These are phyloP conservation scores for Palythoa caribaeorum DNA, from an alignment of 92 coral and sea anemone species.

Conservation along the genomic window DNA sequence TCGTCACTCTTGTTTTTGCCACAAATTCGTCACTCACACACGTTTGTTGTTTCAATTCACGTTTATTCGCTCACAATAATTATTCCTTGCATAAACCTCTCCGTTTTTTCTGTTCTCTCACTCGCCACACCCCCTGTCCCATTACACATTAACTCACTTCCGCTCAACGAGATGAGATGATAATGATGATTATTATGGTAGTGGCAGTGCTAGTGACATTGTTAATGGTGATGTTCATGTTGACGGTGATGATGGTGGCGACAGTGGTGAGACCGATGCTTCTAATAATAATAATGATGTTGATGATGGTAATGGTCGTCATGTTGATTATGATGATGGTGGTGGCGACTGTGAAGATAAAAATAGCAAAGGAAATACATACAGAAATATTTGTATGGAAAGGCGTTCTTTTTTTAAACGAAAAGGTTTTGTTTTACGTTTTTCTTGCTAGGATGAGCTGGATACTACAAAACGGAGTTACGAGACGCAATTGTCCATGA, in stretches of 20 bases:
- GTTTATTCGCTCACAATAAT: too few species aligned
- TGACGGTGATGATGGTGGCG: background rate
- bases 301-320: background rate
- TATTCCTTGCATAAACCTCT: too few species aligned
- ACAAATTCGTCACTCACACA: too few species aligned
- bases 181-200: too few species aligned
- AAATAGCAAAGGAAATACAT: background rate
- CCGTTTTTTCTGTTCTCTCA: too few species aligned
- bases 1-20: too few species aligned
- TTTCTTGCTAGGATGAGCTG: slow-evolving; percentile 83
- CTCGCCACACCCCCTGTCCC: too few species aligned
- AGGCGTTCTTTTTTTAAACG: background rate
- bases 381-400: background rate
- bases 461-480: slow-evolving; percentile 96
- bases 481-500: slow-evolving; percentile 96
- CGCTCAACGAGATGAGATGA: too few species aligned
- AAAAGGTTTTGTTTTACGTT: background rate
- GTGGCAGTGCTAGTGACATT: too few species aligned
- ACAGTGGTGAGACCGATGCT: background rate
- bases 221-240: background rate
- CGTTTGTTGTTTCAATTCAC: too few species aligned
- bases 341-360: background rate
- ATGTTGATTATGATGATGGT: background rate
- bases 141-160: too few species aligned
- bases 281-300: too few species aligned